Base-by-base conservation (phyloP, 2,113 vertebrate species). In the Thamnophis sirtalis region DNA sequence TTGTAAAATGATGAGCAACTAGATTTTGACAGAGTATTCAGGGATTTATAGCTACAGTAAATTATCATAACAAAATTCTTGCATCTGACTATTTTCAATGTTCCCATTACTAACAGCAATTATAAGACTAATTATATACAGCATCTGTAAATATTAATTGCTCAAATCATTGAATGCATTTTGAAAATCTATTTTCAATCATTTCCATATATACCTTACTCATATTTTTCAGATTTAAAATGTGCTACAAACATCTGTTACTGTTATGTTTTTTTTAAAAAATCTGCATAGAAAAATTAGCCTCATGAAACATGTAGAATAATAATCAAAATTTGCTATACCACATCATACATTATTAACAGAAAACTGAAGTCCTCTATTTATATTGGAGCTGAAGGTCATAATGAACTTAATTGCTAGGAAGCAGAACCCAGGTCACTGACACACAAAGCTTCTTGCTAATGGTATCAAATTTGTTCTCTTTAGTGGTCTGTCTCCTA, bases 331-430 rank as follows among this genome's bases (percentile, higher is more conserved):
- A 92, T 6, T 93, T 38, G 2, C 3, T 84, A n/a, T 5, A 91
- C 0, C 0, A 28, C 8, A 33, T 8, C 43, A 68, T 9, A 4
- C 2, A 19, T 55, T 92, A 96, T 91, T 94, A 89, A 93, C 93
- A 93, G 5, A 93, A 38, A 92, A 91, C 94, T 93, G 93, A 93
- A 97, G 96, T 94, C 96, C 95, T 96, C 96, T 95, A 96, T 95
- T 95, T 97, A 96, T 97, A 94, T 93, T 96, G 96, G 96, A 97
- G 97, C 97, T 96, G 97, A 97, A 97, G 90, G 94, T 96, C 96
- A 91, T 97, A 96, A 97, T 96, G 96, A 97, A 96, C 89, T 91
- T 93, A 95, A 96, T 95, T 95, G 97, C 91, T 73, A 92, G 96
- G 97, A 97, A 97, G 96, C 94, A 93, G 95, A 95, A 96, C 91